These are phyloP conservation scores for Emys orbicularis DNA, from an alignment of 2,797 vertebrate genomes.

Conservation along the genomic window DNA sequence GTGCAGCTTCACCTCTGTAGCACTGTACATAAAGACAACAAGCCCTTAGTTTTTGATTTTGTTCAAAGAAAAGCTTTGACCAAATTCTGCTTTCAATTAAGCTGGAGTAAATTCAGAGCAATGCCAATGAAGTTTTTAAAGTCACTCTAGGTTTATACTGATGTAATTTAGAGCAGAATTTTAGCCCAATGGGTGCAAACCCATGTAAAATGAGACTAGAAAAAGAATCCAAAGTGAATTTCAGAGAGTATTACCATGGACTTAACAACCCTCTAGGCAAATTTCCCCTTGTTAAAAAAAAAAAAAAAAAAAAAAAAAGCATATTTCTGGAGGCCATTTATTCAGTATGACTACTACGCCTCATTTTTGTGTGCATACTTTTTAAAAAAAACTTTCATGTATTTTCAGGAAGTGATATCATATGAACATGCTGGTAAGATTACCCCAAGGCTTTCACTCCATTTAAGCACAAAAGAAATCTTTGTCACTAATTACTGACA, in stretches of 20 bases:
- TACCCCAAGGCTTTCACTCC: constrained; percentile 68
- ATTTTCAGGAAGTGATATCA: constrained; percentile 74
- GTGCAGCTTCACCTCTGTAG: neutral
- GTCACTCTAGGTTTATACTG: constrained; percentile 6
- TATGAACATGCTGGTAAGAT: constrained; percentile 65
- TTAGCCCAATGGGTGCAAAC: neutral
- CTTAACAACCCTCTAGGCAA: neutral
- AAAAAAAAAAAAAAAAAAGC: no score
- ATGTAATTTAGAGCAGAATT: neutral
- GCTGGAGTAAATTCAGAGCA: neutral
- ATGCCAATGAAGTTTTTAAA: constrained; percentile 11
- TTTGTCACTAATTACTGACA: constrained; percentile 66
- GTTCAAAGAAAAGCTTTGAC: neutral
- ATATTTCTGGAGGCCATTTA: constrained; percentile 31
- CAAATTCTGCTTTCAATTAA: neutral
- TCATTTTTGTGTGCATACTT: constrained; percentile 44
- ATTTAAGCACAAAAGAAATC: constrained; percentile 70
- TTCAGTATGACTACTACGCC: constrained; percentile 19
- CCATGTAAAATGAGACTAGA: neutral
- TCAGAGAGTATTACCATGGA: neutral
- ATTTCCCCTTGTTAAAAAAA: neutral
- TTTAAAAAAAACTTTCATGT: constrained; percentile 10
- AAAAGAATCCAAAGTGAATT: neutral
- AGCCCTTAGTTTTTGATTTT: neutral
- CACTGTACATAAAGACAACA: neutral